Base-by-base conservation (phyloP, 2,888 invertebrate species). In the Acronicta psi region DNA sequence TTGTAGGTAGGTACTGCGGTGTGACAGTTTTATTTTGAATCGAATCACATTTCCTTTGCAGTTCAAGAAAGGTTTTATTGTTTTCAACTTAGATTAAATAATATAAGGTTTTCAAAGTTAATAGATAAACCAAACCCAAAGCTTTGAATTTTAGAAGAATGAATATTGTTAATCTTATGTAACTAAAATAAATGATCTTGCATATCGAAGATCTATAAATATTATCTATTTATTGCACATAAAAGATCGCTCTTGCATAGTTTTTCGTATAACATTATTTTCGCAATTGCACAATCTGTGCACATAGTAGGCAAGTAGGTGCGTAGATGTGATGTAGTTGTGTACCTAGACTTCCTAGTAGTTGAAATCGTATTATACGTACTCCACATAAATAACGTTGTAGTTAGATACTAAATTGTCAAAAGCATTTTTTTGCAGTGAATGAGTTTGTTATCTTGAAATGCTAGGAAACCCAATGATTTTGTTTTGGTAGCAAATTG, bases 271-370 rank as follows among this genome's bases (percentile, higher is more conserved):
- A 6, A 4, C 7, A 7, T 23, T 85, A 90, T 90, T 88, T 90
- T 85, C 73, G 75, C 70, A 75, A 79, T 90, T 89, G 86, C 88
- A 85, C 86, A 90, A 90, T 81, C 76, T 75, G 76, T 23, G 23
- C 3, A 29, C 5, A n/a, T n/a, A n/a, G n/a, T 20, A 20, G 3
- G 3, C 5, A 20, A 2, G 3, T 20, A 20, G 20, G 20, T 29
- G 11, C 11, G 0, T 29, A 29, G 11, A n/a, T n/a, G n/a, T n/a
- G n/a, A 20, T 20, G 20, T 20, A 20, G 20, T 4, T 20, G 20
- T 20, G 3, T 20, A 5, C 20, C 20, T 20, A 20, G 5, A 2
- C 20, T 5, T 20, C 5, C 20, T 4, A 5, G 20, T n/a, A n/a
- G n/a, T n/a, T n/a, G 83, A 85, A 84, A 86, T 85, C 82, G 57